Evolutionary conservation across 1,140 invertebrate species (phyloP), one percentile per base, ranked within the genome.

Genomic region (Anagrus nilaparvatae): DNA sequence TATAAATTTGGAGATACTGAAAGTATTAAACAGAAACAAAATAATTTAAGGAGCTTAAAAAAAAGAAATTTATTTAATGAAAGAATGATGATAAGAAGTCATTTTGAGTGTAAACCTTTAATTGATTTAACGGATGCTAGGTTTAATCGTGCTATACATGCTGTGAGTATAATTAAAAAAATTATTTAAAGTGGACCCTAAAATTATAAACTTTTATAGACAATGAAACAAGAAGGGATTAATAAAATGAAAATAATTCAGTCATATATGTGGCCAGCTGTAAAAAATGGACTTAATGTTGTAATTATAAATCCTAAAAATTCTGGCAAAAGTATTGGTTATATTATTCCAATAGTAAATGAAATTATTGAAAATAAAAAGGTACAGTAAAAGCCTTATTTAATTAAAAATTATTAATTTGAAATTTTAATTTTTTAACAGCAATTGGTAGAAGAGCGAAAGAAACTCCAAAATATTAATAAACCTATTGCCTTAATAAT

Each of bases 181-280:
- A n/a, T n/a, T n/a, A n/a, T n/a, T n/a, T n/a, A n/a, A n/a, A n/a
- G n/a, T n/a, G n/a, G n/a, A n/a, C n/a, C n/a, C n/a, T n/a, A n/a
- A n/a, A n/a, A n/a, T n/a, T n/a, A n/a, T n/a, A n/a, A n/a, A n/a
- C n/a, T n/a, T n/a, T n/a, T n/a, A n/a, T n/a, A n/a, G n/a, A n/a
- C n/a, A n/a, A n/a, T n/a, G n/a, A 32, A 35, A 18, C 5, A 28
- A 47, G 5, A 51, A 38, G 23, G 55, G 41, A 40, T 52, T 32
- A 20, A 16, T 1, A 41, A 35, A 20, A 49, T 50, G 28, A 55
- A 50, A 38, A 55, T 46, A 40, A 56, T 69, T 34, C 65, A 69
- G 25, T 56, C 55, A 8, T 63, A 66, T 33, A 59, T 65, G 16
- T 70, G 61, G 61, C 63, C 68, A 32, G 65, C 67, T 13, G 56